Evolutionary conservation across 2,797 vertebrate genomes (phyloP).

Genomic region (Syncerus caffer): DNA sequence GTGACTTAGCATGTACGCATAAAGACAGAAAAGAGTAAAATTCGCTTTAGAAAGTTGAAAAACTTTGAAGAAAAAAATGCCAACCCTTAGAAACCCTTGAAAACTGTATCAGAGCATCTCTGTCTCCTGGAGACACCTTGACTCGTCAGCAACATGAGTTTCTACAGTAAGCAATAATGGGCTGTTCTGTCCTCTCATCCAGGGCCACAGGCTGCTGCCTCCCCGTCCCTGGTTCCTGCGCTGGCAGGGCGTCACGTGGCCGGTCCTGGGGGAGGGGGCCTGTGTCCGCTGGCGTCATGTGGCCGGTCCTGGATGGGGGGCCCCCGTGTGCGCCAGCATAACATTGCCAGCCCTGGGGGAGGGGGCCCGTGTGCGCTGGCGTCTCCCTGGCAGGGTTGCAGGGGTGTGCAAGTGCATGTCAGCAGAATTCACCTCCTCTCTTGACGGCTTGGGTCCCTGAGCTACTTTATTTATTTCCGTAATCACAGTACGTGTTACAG

Average conservation of each 20-base stretch:
- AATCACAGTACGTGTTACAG: background rate
- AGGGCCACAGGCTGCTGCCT: background rate
- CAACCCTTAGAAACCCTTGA: background rate
- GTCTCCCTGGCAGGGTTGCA: rapidly evolving
- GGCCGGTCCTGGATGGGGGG: too few species aligned
- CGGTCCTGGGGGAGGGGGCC: too few species aligned
- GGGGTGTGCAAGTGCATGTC: rapidly evolving
- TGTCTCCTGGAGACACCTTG: background rate
- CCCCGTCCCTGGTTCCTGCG: background rate
- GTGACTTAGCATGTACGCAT: background rate
- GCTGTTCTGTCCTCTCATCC: background rate
- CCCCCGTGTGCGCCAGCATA: too few species aligned
- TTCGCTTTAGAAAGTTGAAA: background rate
- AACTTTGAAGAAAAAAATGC: background rate
- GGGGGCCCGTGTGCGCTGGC: too few species aligned
- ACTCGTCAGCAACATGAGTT: background rate
- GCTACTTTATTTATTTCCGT: background rate
- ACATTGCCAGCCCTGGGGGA: too few species aligned
- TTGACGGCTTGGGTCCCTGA: background rate
- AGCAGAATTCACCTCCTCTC: background rate
- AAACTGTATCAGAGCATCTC: background rate
- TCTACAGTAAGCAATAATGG: background rate
- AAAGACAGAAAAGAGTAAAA: background rate
- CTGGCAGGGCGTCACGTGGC: background rate
- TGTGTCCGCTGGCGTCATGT: rapidly evolving